Evolutionary conservation across 1,140 invertebrate species (phyloP), one percentile per base, ranked within the genome.

Genomic region (Eriocheir sinensis): DNA sequence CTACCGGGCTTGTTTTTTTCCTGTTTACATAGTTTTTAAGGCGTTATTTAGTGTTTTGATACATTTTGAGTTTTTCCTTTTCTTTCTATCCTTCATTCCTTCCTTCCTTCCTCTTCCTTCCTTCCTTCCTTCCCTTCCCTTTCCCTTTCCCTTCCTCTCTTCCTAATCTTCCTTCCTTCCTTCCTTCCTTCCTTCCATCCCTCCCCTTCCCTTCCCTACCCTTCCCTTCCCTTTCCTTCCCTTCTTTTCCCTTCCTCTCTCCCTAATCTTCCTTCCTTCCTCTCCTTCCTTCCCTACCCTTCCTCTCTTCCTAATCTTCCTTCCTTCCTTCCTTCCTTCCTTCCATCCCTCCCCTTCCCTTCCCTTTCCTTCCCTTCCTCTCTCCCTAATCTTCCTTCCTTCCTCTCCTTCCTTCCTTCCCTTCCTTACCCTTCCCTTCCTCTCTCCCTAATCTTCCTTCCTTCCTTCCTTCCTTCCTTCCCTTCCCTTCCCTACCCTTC

Each of bases 401-500:
- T 48, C 44, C n/a, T n/a, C n/a, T n/a, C 4, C 15, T 48, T 15
- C 44, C 44, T 48, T 4, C 44, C 4, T 48, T 15, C 44, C 15
- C 44, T n/a, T n/a, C 86, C 6, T 30, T 9, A 44, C n/a, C 40
- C 3, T 0, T 12, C 27, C 3, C 2, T 17, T 12, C 36, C 3
- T 34, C 96, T 97, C 98, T 98, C 97, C n/a, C n/a, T n/a, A n/a
- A n/a, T n/a, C 15, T 15, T 48, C 44, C 15, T 15, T 48, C 44
- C 15, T 15, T 48, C 44, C 15, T 15, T 48, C 44, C 15, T 48
- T 15, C 15, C 15, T 48, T 15, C n/a, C n/a, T n/a, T n/a, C n/a
- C n/a, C 4, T 48, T 48, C 44, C 44, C 44, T 48, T 4, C 44
- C 4, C 15, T 15, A 4, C 15, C 44, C n/a, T n/a, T 38, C 6